Evolutionary conservation across 1,140 invertebrate species (phyloP).

Genomic region (Pachyrhynchus sulphureomaculatus): DNA sequence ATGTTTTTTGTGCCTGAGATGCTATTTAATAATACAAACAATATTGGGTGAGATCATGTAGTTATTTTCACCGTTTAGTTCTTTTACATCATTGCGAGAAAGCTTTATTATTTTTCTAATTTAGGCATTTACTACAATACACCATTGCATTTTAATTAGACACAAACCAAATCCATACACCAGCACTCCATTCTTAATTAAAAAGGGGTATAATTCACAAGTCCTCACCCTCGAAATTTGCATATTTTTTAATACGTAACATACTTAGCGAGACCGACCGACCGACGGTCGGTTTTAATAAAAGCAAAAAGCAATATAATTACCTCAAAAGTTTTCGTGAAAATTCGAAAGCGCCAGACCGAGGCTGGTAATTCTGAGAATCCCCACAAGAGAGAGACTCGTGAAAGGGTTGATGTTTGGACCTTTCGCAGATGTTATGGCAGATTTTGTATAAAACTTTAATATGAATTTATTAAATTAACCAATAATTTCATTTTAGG

Average conservation of each 20-base stretch:
- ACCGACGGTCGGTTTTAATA: constrained; percentile 27
- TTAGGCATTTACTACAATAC: too few species aligned
- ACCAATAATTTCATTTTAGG: too few species aligned
- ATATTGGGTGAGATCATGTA: too few species aligned
- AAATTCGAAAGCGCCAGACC: constrained; percentile 12
- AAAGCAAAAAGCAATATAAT: constrained; percentile 32
- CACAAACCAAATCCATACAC: constrained; percentile 5
- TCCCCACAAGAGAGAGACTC: not conserved
- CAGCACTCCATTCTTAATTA: constrained; percentile 11
- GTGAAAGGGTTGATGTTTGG: not conserved
- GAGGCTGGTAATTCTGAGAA: constrained; percentile 1
- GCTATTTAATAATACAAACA: too few species aligned
- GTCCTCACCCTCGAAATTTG: constrained; percentile 28
- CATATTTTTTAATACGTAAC: constrained; percentile 34
- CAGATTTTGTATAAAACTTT: too few species aligned
- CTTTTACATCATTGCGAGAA: too few species aligned
- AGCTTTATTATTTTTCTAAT: too few species aligned
- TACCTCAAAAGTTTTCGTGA: constrained; percentile 26
- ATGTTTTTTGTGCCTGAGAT: too few species aligned
- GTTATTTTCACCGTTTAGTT: too few species aligned
- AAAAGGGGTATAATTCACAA: constrained; percentile 27
- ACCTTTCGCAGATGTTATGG: not conserved
- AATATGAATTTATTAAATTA: too few species aligned
- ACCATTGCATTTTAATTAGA: not conserved
- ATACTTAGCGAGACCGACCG: constrained; percentile 22